Conservation (phyloP, 2,797 vertebrate species). For the Buceros bicornis region DNA sequence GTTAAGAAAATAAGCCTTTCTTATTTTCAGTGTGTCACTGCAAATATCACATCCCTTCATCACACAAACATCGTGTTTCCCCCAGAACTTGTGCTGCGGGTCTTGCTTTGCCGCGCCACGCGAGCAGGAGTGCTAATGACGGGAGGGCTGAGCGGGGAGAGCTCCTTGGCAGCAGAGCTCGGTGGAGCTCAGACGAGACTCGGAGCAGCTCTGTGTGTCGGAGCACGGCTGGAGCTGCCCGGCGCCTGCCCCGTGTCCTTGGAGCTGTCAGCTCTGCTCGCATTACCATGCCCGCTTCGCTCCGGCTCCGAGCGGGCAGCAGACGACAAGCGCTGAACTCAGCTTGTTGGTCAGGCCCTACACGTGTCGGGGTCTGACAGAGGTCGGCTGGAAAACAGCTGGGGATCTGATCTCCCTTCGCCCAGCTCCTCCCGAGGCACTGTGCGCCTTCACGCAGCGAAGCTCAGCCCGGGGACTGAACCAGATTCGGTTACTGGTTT, state of each 20-base stretch:
- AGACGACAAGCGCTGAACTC: not conserved
- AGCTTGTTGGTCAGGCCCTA: not conserved
- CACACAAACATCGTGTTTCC: rapidly evolving
- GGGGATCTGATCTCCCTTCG: not conserved
- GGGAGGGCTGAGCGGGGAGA: not conserved
- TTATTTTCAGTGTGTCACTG: not conserved
- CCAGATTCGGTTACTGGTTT: not conserved
- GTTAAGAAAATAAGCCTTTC: not conserved
- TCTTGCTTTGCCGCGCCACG: not conserved
- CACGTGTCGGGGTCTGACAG: rapidly evolving
- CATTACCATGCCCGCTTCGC: not conserved
- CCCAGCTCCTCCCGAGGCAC: not conserved
- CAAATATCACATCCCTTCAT: not conserved
- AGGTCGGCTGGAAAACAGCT: not conserved
- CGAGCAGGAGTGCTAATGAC: rapidly evolving
- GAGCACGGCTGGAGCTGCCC: not conserved
- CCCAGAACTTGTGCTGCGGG: not conserved
- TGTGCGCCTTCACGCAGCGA: not conserved
- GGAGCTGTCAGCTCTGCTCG: not conserved
- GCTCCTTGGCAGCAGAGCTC: not conserved
- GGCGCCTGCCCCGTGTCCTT: not conserved
- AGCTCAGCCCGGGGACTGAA: not conserved
- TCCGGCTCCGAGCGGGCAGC: not conserved
- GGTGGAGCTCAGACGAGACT: not conserved
- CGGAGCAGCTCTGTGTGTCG: not conserved